Conservation (phyloP, 1,140 invertebrate genomes). For the Platyscapa corneri region DNA sequence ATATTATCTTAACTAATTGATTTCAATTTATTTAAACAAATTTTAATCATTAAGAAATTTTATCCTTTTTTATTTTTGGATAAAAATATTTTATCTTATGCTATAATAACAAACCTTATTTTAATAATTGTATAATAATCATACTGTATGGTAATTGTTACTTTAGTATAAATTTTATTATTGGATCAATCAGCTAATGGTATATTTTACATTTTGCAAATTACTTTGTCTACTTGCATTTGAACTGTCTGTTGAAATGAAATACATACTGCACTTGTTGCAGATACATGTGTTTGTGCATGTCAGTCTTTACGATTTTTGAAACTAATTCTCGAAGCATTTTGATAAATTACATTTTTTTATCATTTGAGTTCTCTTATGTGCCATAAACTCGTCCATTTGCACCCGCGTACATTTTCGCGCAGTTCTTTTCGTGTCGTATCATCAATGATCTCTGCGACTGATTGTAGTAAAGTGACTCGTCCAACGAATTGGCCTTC, state of each 20-base stretch:
- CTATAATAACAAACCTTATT: too few relatives aligned
- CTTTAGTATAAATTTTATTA: background rate
- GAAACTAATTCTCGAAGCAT: background rate
- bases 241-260: background rate
- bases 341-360: constrained; percentile 25
- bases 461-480: background rate
- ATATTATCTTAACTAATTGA: too few relatives aligned
- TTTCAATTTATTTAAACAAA: too few relatives aligned
- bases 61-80: too few relatives aligned
- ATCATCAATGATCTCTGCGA: constrained; percentile 1
- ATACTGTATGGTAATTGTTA: too few relatives aligned
- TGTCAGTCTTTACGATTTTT: constrained; percentile 2
- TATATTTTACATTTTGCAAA: background rate
- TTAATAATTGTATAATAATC: too few relatives aligned
- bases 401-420: background rate
- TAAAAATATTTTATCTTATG: too few relatives aligned
- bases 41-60: too few relatives aligned
- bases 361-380: background rate
- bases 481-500: constrained; percentile 26
- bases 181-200: constrained; percentile 24
- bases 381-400: background rate
- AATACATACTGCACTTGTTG: constrained; percentile 18
- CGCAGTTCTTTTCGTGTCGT: background rate
- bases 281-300: background rate
- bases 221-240: background rate